Evolutionary conservation across 2,888 invertebrate species (phyloP).

Genomic region (Caenorhabditis sp.): DNA sequence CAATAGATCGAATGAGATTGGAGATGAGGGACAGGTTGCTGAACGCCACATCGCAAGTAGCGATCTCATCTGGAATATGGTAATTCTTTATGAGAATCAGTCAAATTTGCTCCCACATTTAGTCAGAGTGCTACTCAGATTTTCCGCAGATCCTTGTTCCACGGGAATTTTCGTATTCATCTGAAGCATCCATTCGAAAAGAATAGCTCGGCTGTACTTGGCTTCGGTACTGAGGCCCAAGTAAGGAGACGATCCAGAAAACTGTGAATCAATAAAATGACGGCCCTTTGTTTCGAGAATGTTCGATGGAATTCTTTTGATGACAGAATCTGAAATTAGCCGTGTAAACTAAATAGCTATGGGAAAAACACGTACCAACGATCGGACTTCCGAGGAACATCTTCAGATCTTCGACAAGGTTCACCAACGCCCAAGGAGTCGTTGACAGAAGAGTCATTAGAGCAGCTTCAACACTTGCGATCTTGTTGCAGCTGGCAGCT

Average conservation of each 20-base stretch:
- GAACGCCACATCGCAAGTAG: conserved; percentile 61
- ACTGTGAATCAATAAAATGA: conserved; percentile 26
- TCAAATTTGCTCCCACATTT: conserved; percentile 68
- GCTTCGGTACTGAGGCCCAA: background rate
- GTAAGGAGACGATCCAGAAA: conserved; percentile 3
- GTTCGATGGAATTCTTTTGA: conserved; percentile 24
- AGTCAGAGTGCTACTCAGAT: conserved; percentile 60
- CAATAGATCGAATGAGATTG: conserved; percentile 35
- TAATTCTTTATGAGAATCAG: background rate
- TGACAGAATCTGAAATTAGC: conserved; percentile 25
- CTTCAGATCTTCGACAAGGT: conserved; percentile 32
- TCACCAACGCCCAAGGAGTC: conserved; percentile 18
- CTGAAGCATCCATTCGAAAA: conserved; percentile 65
- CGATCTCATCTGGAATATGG: conserved; percentile 66
- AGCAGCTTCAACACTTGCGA: conserved; percentile 37
- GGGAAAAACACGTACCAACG: conserved; percentile 22
- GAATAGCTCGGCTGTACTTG: conserved; percentile 36
- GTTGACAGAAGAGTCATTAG: conserved; percentile 34
- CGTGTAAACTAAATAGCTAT: background rate
- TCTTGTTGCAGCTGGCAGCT: conserved; percentile 27
- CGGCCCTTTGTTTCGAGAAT: conserved; percentile 11
- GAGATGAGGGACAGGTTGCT: conserved; percentile 58
- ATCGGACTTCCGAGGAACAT: conserved; percentile 9
- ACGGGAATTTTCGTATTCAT: conserved; percentile 26
- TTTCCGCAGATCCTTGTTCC: conserved; percentile 60